Percentiles rank a stretch among this genome's conserved stretches.
phyloP scores from a whole-genome alignment of 2,888 invertebrate genomes.

The Heliconius ethilla region DNA sequence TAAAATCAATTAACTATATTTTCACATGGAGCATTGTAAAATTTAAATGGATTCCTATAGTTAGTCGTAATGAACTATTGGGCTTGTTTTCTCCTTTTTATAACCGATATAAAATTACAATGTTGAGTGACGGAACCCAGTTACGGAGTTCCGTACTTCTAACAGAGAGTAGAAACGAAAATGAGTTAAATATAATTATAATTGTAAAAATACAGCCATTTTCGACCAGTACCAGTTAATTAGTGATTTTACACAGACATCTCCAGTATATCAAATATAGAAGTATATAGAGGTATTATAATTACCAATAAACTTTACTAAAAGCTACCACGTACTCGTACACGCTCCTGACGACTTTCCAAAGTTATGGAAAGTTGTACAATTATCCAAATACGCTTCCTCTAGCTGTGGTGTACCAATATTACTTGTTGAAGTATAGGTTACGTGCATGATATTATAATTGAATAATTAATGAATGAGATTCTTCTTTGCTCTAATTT shows the following conservation, averaged over 20 bases:
- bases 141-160: neutral
- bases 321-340: conserved; percentile 14
- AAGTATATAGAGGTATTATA: neutral
- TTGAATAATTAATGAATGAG: neutral
- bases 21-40: too few relatives aligned
- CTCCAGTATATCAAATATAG: neutral
- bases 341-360: conserved; percentile 16
- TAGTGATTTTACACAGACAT: conserved; percentile 3
- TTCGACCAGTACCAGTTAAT: neutral
- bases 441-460: neutral
- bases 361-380: conserved; percentile 25
- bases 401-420: conserved; percentile 1
- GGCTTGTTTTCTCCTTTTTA: too few relatives aligned
- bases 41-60: too few relatives aligned
- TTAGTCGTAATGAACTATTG: too few relatives aligned
- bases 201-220: too few relatives aligned
- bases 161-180: neutral
- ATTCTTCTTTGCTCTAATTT: neutral
- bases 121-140: neutral
- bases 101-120: too few relatives aligned
- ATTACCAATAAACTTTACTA: conserved; percentile 7
- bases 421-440: neutral
- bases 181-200: neutral
- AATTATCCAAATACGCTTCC: conserved; percentile 22
- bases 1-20: too few relatives aligned